phyloP scores from a whole-genome alignment of 1,140 invertebrate genomes.

The Andrena cerasifolii region DNA sequence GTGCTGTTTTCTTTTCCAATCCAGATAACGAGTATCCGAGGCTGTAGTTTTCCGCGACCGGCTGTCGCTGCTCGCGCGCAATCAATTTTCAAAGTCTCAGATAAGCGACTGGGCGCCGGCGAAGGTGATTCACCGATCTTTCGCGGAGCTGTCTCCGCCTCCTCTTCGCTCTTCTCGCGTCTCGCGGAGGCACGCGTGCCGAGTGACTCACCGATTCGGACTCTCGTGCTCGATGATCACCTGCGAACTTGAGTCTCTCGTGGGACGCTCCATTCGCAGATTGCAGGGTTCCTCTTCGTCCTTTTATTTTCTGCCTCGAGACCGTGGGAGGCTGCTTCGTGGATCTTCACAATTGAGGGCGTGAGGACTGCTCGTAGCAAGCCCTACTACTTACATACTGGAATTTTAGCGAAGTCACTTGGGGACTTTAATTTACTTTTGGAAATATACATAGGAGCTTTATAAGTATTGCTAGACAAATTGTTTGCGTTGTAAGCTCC shows the following conservation, averaged over 20 bases:
- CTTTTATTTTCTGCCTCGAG: no score
- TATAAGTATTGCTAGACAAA: no score
- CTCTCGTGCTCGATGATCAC: slow-evolving; percentile 12
- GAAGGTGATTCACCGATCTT: slow-evolving; percentile 49
- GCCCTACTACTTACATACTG: no score
- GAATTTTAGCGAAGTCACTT: no score
- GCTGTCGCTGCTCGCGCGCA: background rate
- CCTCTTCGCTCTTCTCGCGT: slow-evolving; percentile 4
- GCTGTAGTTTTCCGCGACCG: background rate
- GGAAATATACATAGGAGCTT: no score
- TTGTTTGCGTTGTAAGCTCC: no score
- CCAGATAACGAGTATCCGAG: background rate
- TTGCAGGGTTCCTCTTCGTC: no score
- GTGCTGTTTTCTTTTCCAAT: background rate
- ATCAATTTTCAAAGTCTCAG: slow-evolving; percentile 39
- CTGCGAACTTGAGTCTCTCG: no score
- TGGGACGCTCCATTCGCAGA: background rate
- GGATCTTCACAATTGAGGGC: no score
- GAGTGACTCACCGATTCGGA: slow-evolving; percentile 48
- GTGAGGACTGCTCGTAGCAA: no score
- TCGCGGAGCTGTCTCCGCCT: background rate
- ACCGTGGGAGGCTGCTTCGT: no score
- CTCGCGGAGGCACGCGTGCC: slow-evolving; percentile 24
- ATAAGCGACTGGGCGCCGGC: background rate
- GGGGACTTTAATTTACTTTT: no score